A percentile compares a stretch with the other conserved stretches of the same genome.
phyloP scores from a whole-genome alignment of 2,113 vertebrate genomes.

The Calidris pygmaea region DNA sequence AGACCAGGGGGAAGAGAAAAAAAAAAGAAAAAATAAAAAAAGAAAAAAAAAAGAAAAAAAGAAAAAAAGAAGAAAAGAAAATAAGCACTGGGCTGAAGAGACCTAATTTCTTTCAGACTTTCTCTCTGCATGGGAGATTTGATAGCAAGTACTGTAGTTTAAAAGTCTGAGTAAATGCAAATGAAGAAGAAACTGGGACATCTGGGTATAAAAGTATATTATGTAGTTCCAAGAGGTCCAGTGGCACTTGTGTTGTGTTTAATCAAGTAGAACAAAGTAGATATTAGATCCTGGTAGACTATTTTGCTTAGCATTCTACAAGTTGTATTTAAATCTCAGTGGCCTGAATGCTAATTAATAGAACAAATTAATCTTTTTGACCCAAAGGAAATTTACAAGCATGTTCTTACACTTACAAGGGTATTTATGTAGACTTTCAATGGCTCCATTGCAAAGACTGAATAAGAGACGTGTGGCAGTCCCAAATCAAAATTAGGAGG shows the following conservation, averaged over 20 bases:
- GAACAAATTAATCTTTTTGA: slow-evolving; percentile 66
- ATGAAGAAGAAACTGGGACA: slow-evolving; percentile 58
- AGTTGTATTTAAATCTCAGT: slow-evolving; percentile 50
- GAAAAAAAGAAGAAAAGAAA: background rate
- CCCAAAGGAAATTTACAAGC: slow-evolving; percentile 62
- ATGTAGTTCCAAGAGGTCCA: slow-evolving; percentile 53
- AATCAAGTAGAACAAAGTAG: slow-evolving; percentile 60
- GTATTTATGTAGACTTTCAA: slow-evolving; percentile 51
- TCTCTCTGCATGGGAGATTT: slow-evolving; percentile 31
- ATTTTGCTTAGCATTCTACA: slow-evolving; percentile 60
- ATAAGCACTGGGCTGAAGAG: background rate
- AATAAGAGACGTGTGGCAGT: background rate
- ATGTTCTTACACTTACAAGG: slow-evolving; percentile 49
- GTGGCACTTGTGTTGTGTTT: slow-evolving; percentile 56
- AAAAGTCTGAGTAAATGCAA: slow-evolving; percentile 52
- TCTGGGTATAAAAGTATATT: slow-evolving; percentile 50
- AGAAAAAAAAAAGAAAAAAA: no score
- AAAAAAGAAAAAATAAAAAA: no score
- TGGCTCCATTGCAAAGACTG: background rate
- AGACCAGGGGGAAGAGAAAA: fast-evolving
- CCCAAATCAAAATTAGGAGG: background rate
- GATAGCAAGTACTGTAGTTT: background rate
- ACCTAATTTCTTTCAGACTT: slow-evolving; percentile 8
- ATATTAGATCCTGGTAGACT: slow-evolving; percentile 44
- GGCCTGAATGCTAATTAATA: slow-evolving; percentile 40